Base-by-base conservation (phyloP, 2,113 vertebrate species). In the Sylvilagus bachmani region DNA sequence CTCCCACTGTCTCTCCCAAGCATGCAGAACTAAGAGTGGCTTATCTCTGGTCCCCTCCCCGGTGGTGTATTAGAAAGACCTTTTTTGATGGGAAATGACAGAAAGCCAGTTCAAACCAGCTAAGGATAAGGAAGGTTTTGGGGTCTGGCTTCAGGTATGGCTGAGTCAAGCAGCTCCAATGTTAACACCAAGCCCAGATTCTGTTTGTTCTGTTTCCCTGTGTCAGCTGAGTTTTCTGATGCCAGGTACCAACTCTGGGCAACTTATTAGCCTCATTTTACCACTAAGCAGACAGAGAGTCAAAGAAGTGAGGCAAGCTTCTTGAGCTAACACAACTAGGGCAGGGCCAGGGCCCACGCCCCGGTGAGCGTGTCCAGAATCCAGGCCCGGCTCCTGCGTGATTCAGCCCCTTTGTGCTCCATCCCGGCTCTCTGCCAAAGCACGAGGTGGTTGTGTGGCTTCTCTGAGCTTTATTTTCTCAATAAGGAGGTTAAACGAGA, bases 1-100 rank as follows among this genome's bases (percentile, higher is more conserved):
- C 24, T 49, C 29, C 49, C 4, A 0, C 12, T 0, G 0, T 12
- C 8, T 16, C 17, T 24, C 78, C 31, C 25, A 10, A 0, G 1
- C 11, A 71, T 49, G 10, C 82, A 58, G 11, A 36, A 74, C 24
- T 71, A 33, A 10, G 19, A 13, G 3, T n/a, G n/a, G 22, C 85
- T 71, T 10, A 17, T 53, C 49, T 75, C 33, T 9, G 3, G 5
- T 29, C 51, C 38, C 31, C 27, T 16, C 12, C 6, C 61, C 38
- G 29, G 7, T 49, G 38, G 1, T 21, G 2, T 17, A 33, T 69
- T 21, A 36, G 31, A 29, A 90, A 93, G 69, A 51, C 17, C 19
- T 25, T 9, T 31, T 44, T 81, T 17, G 31, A 44, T 95, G 62
- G 31, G 10, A 77, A 62, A 33, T 62, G 64, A 62, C 24, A 49